Evolutionary conservation across 2,797 vertebrate species (phyloP), one percentile per base, ranked within the genome.

Genomic region (Simalia tracyae): DNA sequence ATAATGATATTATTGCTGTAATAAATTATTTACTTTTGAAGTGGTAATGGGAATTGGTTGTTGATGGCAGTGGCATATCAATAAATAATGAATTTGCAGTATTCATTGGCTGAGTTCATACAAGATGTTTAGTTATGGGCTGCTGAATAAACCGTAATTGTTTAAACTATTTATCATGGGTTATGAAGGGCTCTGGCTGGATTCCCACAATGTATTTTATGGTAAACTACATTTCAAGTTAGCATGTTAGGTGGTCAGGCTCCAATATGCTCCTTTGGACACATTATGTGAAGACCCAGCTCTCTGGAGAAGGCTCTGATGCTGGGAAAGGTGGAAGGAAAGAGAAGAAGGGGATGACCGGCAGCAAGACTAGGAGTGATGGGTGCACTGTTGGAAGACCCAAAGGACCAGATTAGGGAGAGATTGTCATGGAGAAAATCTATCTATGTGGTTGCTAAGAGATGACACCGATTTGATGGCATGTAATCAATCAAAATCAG

Each of bases 11-110:
- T 36, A 50, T 66, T 50, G 24, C 76, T 28, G 11, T 68, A 86
- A 59, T 17, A 96, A 96, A 94, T 91, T 92, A 92, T 90, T 91
- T 95, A 90, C 94, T 95, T 96, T 95, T 94, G 93, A 24, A 93
- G 64, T 88, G 76, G 92, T 93, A 94, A 87, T 89, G 94, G 86
- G 89, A 31, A 92, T 94, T 31, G 36, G 24, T 19, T 88, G 36
- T 7, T n/a, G 26, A 14, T 89, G 10, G 42, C 72, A 81, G 36
- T 5, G 72, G 72, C 42, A 46, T 46, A 42, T 76, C 42, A 10
- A 76, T 81, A 81, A 81, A 9, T 46, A 81, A 81, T 46, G 22
- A 81, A 81, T 81, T 24, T 24, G 76, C 76, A 11, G 19, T 46
- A 81, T 81, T 46, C 22, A 46, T 42, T 46, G 76, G 42, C 76